These are phyloP conservation scores for Hemibagrus wyckioides DNA, from an alignment of 2,113 vertebrate genomes.

Conservation along the genomic window DNA sequence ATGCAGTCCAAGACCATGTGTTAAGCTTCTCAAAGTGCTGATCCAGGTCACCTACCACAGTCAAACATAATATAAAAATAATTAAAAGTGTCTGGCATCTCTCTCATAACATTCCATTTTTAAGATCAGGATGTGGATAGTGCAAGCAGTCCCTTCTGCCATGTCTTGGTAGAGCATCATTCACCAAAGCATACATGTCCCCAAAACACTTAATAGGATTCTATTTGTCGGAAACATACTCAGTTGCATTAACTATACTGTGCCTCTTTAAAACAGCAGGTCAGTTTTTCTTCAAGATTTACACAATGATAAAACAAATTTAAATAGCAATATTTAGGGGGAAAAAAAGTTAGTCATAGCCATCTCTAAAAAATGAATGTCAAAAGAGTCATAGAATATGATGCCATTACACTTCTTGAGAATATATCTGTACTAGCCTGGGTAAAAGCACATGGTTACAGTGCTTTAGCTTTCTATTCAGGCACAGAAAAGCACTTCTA, in stretches of 20 bases:
- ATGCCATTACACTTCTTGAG: not conserved
- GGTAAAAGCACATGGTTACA: not conserved
- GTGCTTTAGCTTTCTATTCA: conserved; percentile 6
- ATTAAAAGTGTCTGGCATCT: not conserved
- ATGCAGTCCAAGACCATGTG: not conserved
- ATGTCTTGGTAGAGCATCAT: not conserved
- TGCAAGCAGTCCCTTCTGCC: not conserved
- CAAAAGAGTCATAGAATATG: not conserved
- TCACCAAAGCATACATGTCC: not conserved
- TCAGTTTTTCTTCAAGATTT: not conserved
- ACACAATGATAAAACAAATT: conserved; percentile 3
- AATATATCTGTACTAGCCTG: not conserved
- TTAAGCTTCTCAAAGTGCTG: not conserved
- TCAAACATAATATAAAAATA: not conserved
- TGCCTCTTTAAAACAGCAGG: not conserved
- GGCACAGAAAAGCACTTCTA: not conserved
- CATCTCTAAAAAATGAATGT: not conserved
- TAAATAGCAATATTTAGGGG: not conserved
- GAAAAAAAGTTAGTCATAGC: not conserved
- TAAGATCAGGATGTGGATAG: not conserved
- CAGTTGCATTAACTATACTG: not conserved
- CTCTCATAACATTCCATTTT: not conserved
- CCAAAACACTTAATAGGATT: not conserved
- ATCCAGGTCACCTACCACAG: not conserved
- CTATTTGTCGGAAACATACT: not conserved